Base-by-base conservation (phyloP, 2,113 vertebrate genomes). In the Gallinago undulata region DNA sequence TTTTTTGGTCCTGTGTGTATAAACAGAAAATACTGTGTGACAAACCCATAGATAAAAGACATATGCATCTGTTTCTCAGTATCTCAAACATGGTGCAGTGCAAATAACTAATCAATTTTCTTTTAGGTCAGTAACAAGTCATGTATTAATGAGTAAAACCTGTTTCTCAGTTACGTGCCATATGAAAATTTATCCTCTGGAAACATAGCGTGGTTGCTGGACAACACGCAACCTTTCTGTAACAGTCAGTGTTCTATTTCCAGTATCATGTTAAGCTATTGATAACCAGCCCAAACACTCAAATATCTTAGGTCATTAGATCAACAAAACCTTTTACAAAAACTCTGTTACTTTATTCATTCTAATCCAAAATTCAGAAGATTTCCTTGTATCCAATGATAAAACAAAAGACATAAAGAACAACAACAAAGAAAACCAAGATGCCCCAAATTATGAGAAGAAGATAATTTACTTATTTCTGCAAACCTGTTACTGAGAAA, bases 41-140 rank as follows among this genome's bases (percentile, higher is more conserved):
- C 96, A 96, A 89, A 85, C 85, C 64, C 73, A 79, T 74, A 97
- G 98, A 98, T 97, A 98, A 98, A 94, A 95, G 90, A 80, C 78
- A 78, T 31, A 93, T 60, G 82, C 94, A 90, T 51, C 95, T 95
- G 78, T 87, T 97, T 96, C 93, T 76, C 56, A 35, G 89, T 74
- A 86, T 96, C 96, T 97, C 88, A 76, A 96, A 87, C 94, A 64
- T 24, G 67, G 81, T 60, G 82, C 92, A 97, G 79, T 94, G 94
- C 97, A 98, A 98, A 98, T 97, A 98, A 81, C 95, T 91, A 92
- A 96, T 94, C 96, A 75, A 93, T 92, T 96, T 95, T 91, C 96
- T 92, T 89, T 91, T 93, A 93, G 92, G 87, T 93, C 92, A 78
- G 91, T 87, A 94, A 77, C 60, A 81, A 96, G 94, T 92, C 48